These are phyloP conservation scores for Hestina assimilis DNA, from an alignment of 1,140 invertebrate genomes.

Conservation along the genomic window DNA sequence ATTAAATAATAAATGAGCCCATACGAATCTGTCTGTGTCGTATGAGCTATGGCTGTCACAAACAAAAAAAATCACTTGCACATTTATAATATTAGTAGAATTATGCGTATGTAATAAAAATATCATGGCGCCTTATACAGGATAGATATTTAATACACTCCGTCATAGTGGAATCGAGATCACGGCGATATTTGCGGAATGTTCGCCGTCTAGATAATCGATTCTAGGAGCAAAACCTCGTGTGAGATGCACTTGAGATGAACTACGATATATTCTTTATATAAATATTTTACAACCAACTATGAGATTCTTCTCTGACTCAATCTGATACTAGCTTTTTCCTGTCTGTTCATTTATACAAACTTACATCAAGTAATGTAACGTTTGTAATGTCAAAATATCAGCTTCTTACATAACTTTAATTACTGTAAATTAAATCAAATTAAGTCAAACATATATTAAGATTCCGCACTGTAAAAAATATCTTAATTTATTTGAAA, in stretches of 20 bases:
- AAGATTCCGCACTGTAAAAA: too few species aligned
- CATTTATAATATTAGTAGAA: too few species aligned
- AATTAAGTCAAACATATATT: too few species aligned
- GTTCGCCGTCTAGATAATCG: constrained; percentile 49
- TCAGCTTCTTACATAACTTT: too few species aligned
- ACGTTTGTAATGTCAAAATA: too few species aligned
- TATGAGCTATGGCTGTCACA: too few species aligned
- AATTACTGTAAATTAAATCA: too few species aligned
- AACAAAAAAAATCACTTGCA: too few species aligned
- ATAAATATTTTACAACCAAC: neutral
- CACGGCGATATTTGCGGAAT: constrained; percentile 50
- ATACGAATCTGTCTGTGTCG: too few species aligned
- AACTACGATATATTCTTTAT: constrained; percentile 23
- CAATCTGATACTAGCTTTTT: neutral
- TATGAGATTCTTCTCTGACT: neutral
- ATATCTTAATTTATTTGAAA: too few species aligned
- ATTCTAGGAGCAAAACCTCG: constrained; percentile 42
- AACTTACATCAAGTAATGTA: too few species aligned
- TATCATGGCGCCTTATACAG: neutral
- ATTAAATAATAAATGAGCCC: too few species aligned
- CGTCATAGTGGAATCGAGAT: constrained; percentile 42
- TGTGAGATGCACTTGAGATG: constrained; percentile 41
- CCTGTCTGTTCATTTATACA: neutral
- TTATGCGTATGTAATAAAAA: constrained; percentile 8
- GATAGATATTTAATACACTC: constrained; percentile 40